Evolutionary conservation across 2,888 invertebrate species (phyloP), one percentile per base, ranked within the genome.

Genomic region (Protula sp.): DNA sequence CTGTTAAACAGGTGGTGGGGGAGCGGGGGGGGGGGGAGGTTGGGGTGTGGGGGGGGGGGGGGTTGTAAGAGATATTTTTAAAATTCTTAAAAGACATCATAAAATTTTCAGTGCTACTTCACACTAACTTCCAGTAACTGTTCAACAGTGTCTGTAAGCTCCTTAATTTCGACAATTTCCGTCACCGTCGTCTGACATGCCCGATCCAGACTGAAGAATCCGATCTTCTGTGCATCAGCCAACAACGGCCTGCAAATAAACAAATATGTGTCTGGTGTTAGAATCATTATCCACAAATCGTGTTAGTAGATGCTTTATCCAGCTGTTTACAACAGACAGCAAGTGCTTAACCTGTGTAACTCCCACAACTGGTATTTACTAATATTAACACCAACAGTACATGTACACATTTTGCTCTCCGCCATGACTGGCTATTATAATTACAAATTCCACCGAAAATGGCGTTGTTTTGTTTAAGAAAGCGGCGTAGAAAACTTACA

Each of bases 221-320:
- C 80, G 67, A 80, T 72, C 65, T 78, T 80, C 54, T 73, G 73
- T 29, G 72, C 67, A 63, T 80, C 79, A 24, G 77, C 76, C 59
- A 78, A 63, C 22, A 70, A 67, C 22, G 78, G 78, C 54, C 79
- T 79, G 59, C 27, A 61, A 51, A n/a, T 24, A 26, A 47, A 2
- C 22, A 22, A 47, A 47, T n/a, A 22, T 50, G 24, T 5, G 5
- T n/a, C 5, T n/a, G 22, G 24, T 14, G 9, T 22, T 5, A 50
- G n/a, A n/a, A n/a, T n/a, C n/a, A 52, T 4, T 3, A 52, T 52
- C 5, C 14, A 5, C 28, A 47, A 47, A 47, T 14, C 47, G 1
- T 24, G 24, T 47, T 22, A 14, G 26, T 22, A 9, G 50, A 22
- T 14, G 50, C 24, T 1, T n/a, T 22, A 19, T 50, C 28, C 28